Conservation (phyloP, 1,140 invertebrate genomes). For the Wiebesia pumilae region DNA sequence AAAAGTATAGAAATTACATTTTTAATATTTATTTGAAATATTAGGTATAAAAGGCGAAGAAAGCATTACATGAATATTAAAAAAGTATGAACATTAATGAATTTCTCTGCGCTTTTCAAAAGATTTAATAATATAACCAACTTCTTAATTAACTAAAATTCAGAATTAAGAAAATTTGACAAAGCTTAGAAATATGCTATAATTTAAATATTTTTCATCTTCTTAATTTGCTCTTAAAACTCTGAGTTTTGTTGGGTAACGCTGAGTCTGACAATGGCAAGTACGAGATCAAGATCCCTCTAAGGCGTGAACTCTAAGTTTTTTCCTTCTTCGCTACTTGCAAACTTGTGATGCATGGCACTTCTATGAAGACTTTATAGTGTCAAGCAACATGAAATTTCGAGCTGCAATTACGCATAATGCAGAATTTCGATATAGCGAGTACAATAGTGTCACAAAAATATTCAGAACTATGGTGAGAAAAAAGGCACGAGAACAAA, state of each 20-base stretch:
- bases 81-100: too few relatives aligned
- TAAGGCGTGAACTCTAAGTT: not conserved
- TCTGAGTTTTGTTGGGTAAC: not conserved
- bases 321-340: not conserved
- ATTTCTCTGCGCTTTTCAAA: too few relatives aligned
- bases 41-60: too few relatives aligned
- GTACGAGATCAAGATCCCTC: not conserved
- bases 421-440: not conserved
- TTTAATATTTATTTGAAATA: too few relatives aligned
- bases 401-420: not conserved
- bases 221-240: not conserved
- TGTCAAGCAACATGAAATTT: constrained; percentile 14
- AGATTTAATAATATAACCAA: too few relatives aligned
- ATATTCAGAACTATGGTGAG: not conserved
- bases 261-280: not conserved
- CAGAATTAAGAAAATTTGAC: too few relatives aligned
- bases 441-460: not conserved
- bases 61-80: too few relatives aligned
- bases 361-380: constrained; percentile 1
- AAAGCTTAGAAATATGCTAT: not conserved
- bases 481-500: not conserved
- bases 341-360: not conserved
- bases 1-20: too few relatives aligned
- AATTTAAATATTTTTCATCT: not conserved
- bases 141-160: too few relatives aligned